Conservation (phyloP, 2,888 invertebrate genomes). For the Coleophora flavipennella region DNA sequence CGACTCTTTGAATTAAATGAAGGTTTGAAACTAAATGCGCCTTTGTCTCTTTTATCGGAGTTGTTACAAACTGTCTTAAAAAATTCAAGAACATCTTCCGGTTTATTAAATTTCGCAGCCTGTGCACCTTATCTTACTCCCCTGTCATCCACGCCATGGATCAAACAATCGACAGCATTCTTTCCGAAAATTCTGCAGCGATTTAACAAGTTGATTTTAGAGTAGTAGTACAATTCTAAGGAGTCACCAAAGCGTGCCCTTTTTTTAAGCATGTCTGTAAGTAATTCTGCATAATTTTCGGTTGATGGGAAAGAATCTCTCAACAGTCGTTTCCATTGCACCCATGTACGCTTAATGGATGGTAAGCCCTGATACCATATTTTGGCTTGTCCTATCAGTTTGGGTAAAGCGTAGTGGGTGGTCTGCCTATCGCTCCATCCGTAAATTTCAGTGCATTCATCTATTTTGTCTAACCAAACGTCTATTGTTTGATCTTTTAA, state of each 20-base stretch:
- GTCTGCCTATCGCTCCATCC: constrained; percentile 15
- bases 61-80: not conserved
- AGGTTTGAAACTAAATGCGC: not conserved
- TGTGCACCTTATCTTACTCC: constrained; percentile 12
- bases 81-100: not conserved
- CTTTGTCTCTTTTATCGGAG: not conserved
- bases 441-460: constrained; percentile 16
- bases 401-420: constrained; percentile 18
- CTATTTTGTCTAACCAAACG: constrained; percentile 16
- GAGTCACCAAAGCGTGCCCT: constrained; percentile 9
- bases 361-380: constrained; percentile 15
- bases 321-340: constrained; percentile 15
- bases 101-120: not conserved
- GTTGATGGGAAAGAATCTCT: constrained; percentile 15
- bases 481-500: constrained; percentile 12
- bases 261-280: constrained; percentile 17
- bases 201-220: constrained; percentile 17
- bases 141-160: constrained; percentile 16
- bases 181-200: constrained; percentile 14
- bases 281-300: constrained; percentile 14
- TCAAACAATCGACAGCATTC: constrained; percentile 16
- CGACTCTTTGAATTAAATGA: no score
- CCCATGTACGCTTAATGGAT: constrained; percentile 13
- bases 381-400: constrained; percentile 14
- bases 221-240: constrained; percentile 14